Conservation (phyloP, 2,797 vertebrate genomes). For the Myotis vivesi region DNA sequence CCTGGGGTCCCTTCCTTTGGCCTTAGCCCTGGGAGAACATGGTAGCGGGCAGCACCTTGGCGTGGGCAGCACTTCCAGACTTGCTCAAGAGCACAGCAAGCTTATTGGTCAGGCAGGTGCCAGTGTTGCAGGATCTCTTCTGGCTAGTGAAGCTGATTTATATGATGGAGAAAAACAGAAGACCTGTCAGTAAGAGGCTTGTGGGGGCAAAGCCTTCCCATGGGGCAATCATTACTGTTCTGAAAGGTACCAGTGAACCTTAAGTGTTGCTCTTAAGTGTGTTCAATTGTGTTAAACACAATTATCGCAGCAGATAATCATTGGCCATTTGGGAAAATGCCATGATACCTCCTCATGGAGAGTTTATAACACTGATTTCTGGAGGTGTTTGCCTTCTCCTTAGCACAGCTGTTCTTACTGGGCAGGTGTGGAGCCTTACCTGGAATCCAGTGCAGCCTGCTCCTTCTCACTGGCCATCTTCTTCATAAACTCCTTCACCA, state of each 20-base stretch:
- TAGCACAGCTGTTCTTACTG: neutral
- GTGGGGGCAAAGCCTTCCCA: neutral
- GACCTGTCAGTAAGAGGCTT: neutral
- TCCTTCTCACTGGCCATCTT: slow-evolving; percentile 88
- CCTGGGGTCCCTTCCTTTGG: slow-evolving; percentile 65
- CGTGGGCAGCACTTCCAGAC: neutral
- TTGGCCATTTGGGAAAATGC: slow-evolving; percentile 21
- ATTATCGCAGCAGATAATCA: slow-evolving; percentile 36
- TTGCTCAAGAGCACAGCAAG: slow-evolving; percentile 5
- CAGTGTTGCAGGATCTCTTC: slow-evolving; percentile 95
- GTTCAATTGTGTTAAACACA: neutral
- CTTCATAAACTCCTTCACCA: slow-evolving; percentile 93
- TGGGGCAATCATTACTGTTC: neutral
- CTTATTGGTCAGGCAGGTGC: slow-evolving; percentile 91
- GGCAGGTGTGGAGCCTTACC: slow-evolving; percentile 83
- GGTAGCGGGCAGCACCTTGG: neutral
- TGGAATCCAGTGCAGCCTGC: slow-evolving; percentile 86
- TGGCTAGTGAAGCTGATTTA: slow-evolving; percentile 89
- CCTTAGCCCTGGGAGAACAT: slow-evolving; percentile 71
- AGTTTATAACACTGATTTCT: slow-evolving; percentile 54
- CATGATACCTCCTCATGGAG: neutral
- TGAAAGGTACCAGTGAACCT: slow-evolving; percentile 39
- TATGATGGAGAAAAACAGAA: neutral
- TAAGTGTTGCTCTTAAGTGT: slow-evolving; percentile 21
- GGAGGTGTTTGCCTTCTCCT: slow-evolving; percentile 48